Percentiles rank a stretch among this genome's conserved stretches.
phyloP scores from a whole-genome alignment of 2,888 invertebrate species.

The Himalopsyche kuldschensis region DNA sequence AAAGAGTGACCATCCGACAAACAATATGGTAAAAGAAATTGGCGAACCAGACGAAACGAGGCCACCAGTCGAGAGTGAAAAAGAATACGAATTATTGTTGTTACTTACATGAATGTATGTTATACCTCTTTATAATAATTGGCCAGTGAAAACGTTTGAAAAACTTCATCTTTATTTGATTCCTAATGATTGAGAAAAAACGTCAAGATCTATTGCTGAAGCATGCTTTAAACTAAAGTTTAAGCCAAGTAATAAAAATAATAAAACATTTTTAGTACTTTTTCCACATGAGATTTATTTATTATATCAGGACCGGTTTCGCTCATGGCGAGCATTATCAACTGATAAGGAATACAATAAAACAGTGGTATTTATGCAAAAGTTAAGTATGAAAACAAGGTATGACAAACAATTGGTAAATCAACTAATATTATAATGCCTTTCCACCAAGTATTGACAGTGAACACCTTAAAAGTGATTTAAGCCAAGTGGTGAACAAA shows the following conservation, averaged over 20 bases:
- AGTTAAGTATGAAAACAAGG: no score
- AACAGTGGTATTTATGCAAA: no score
- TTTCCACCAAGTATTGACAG: no score
- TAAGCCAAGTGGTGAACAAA: not conserved
- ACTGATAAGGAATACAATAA: no score
- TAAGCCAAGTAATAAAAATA: no score
- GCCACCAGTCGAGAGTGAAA: slow-evolving; percentile 10
- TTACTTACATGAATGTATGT: not conserved
- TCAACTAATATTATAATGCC: no score
- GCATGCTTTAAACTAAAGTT: not conserved
- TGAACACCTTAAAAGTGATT: no score
- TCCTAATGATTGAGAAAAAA: not conserved
- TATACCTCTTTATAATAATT: not conserved
- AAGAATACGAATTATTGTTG: slow-evolving; percentile 7
- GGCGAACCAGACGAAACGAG: not conserved
- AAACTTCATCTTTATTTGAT: not conserved
- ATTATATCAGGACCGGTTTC: no score
- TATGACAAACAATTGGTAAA: no score
- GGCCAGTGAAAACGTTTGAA: not conserved
- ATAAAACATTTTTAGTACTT: no score
- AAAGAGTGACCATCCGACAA: not conserved
- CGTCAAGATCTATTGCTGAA: not conserved
- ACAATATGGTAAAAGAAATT: not conserved
- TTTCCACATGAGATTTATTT: no score
- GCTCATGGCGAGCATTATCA: no score